Evolutionary conservation across 1,140 invertebrate species (phyloP), one percentile per base, ranked within the genome.

Genomic region (Popillia japonica): DNA sequence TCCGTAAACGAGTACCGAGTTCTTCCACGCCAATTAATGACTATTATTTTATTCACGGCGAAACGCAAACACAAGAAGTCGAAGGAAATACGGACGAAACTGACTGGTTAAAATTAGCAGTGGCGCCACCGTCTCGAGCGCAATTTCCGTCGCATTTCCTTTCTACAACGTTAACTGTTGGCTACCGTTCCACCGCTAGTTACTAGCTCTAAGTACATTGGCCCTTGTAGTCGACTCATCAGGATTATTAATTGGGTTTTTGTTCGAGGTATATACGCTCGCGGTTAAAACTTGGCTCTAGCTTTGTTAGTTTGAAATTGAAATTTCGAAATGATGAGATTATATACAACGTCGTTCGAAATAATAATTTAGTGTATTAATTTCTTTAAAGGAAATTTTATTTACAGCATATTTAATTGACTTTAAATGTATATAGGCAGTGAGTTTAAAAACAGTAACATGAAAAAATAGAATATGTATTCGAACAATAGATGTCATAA

Each of bases 81-180:
- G 61, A 64, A 64, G 10, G 17, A 22, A 64, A 6, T 48, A 27
- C 61, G 61, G 61, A 7, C 61, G 61, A 64, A 64, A 64, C 61
- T n/a, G 44, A 20, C 61, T 20, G 61, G 61, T 64, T 64, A 64
- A 64, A 64, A 64, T 64, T 64, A 64, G 61, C 23, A 64, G 17
- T 64, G 61, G 61, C 61, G 61, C 61, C 61, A 64, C 61, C 17
- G 61, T 64, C 61, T 64, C 20, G 7, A 17, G 61, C 61, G 61
- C 61, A 64, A 64, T 64, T 64, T 64, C 61, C 61, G 61, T 64
- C 61, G 61, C 61, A 64, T 64, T 64, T 64, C 61, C 61, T 64
- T 64, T 64, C 22, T 64, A 64, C n/a, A 20, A 20, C 61, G 61
- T 8, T 23, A 9, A 22, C 17, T 64, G 17, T 27, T 22, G 61